phyloP scores from a whole-genome alignment of 2,797 vertebrate species.

The Enteromius radiatus region DNA sequence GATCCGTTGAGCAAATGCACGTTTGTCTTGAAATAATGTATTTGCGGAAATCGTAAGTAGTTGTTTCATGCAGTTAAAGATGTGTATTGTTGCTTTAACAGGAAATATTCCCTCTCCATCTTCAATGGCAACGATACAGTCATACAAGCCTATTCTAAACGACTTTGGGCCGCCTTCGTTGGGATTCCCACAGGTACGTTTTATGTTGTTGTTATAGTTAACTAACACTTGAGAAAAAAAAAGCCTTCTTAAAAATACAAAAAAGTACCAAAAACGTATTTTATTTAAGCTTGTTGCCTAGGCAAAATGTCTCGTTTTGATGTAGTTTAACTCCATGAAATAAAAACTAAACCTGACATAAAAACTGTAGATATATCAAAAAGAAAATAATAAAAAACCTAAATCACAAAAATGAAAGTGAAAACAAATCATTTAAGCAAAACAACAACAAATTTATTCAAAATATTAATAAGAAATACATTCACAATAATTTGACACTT shows the following conservation, averaged over 20 bases:
- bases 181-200: constrained; percentile 90
- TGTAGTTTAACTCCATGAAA: background rate
- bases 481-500: background rate
- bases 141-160: constrained; percentile 92
- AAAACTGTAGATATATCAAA: background rate
- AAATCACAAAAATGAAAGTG: background rate
- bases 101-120: constrained; percentile 89
- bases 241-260: background rate
- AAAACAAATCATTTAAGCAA: background rate
- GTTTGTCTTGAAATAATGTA: background rate
- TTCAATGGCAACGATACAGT: constrained; percentile 87
- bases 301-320: background rate
- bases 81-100: constrained; percentile 64
- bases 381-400: background rate
- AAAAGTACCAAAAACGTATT: background rate
- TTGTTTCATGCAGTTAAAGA: background rate
- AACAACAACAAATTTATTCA: background rate
- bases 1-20: background rate
- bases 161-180: constrained; percentile 96
- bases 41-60: background rate
- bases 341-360: background rate
- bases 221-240: background rate
- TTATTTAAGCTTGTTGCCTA: background rate
- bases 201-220: background rate
- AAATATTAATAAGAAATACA: background rate